Evolutionary conservation across 2,113 vertebrate genomes (phyloP), one percentile per base, ranked within the genome.

Genomic region (Anthoscopus minutus): DNA sequence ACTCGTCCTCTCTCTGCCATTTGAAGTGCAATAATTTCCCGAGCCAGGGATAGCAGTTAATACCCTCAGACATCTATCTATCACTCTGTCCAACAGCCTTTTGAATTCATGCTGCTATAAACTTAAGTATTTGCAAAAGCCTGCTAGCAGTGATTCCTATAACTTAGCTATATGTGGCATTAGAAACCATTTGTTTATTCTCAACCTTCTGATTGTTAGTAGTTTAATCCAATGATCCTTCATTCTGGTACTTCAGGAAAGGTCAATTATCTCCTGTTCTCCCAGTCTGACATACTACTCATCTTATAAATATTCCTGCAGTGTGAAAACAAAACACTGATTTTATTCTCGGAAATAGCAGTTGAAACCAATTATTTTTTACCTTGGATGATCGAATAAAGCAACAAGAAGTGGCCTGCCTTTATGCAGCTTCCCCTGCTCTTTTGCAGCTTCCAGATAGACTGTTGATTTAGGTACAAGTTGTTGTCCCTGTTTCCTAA

Each of bases 101-200:
- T 88, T 76, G 44, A 67, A 77, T 56, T 77, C 45, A n/a, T 54
- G 58, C 18, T 60, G 23, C 6, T 69, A n/a, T 56, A 50, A 86
- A 47, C 4, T 13, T 44, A n/a, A 56, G 11, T 64, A 47, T 38
- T 82, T 60, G 30, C 48, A 74, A 74, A 28, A 70, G 37, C 24
- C 47, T 33, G 25, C 37, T 73, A 60, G 27, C 74, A 56, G 38
- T 42, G 60, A 56, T 78, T 91, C 24, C 61, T 57, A n/a, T 25
- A 74, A 10, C 9, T 51, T 79, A 56, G 24, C 24, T 69, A 70
- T 15, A 16, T 0, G 0, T 79, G 31, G 13, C n/a, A 22, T 53
- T 50, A 78, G 40, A 14, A 78, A 13, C 19, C 24, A 83, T 44
- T 57, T 82, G 5, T 44, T 79, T 45, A 27, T 66, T 86, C 53